phyloP scores from a whole-genome alignment of 2,797 vertebrate species.

The Epinephelus awoara region DNA sequence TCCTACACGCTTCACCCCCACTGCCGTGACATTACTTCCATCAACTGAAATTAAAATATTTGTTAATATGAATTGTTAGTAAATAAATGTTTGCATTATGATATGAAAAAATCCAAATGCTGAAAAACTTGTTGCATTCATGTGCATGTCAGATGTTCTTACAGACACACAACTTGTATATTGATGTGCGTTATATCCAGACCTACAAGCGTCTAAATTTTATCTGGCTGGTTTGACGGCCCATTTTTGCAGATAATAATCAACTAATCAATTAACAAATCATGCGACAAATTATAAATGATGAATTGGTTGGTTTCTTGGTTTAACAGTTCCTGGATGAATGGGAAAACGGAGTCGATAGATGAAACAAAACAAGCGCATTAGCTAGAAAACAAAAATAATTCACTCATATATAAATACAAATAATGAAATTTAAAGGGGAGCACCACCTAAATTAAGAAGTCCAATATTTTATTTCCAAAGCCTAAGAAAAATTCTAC shows the following conservation, averaged over 20 bases:
- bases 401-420: background rate
- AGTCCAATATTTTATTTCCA: too few species aligned
- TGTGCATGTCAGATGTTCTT: slow-evolving; percentile 25
- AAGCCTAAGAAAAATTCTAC: too few species aligned
- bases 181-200: background rate
- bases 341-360: background rate
- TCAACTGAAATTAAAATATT: slow-evolving; percentile 1
- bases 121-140: slow-evolving; percentile 32
- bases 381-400: too few species aligned
- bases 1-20: slow-evolving; percentile 17
- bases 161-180: background rate
- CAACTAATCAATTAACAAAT: background rate
- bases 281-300: background rate
- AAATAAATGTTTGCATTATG: background rate
- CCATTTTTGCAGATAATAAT: background rate
- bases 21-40: slow-evolving; percentile 32
- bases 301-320: too few species aligned
- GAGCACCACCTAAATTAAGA: too few species aligned
- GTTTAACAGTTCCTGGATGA: background rate
- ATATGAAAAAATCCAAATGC: background rate
- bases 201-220: background rate
- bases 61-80: background rate
- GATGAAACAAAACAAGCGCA: background rate
- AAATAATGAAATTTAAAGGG: too few species aligned
- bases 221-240: background rate